Evolutionary conservation across 92 coral and sea anemone genomes (phyloP), one percentile per base, ranked within the genome.

Genomic region (Phenganax marumi): DNA sequence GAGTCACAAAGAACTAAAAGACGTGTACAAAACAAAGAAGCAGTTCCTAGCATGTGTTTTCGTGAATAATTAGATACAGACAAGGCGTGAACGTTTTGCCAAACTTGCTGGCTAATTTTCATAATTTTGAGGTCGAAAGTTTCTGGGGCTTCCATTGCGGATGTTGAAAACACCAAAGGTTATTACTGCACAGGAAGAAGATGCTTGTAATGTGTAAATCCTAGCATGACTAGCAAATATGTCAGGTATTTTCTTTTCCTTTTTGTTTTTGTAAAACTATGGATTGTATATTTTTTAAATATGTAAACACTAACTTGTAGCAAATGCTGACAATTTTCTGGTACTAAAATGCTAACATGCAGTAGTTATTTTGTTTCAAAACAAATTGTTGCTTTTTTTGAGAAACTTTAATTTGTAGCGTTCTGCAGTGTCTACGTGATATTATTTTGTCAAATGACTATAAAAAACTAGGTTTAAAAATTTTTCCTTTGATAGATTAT

Each of bases 201-300:
- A 76, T 25, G 68, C 17, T 43, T 10, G 14, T 68, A 39, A 48
- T 23, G 68, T 76, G 48, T 57, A 25, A 76, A 52, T 61, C 26
- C 53, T 76, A 76, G 81, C 81, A 76, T 76, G 81, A 76, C 23
- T 56, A 76, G 25, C 18, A 76, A 76, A 55, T 54, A 76, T 76
- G 81, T 76, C 81, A 55, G 81, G 81, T 76, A 56, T 48, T 52
- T 33, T 56, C 17, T 56, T 10, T 48, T 49, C 46, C 12, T 10
- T 16, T 16, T 72, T 72, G 18, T 1, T 25, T 25, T 25, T 46
- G 26, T 54, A 49, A 50, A 72, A 19, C 24, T 46, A 70, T 56
- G 21, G 16, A 56, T 1, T 13, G 23, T 11, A 73, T 54, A 23
- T 48, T 73, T 46, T 70, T 18, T 8, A 14, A 70, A 70, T 17